A percentile compares a stretch with the other conserved stretches of the same genome.
phyloP scores from a whole-genome alignment of 2,888 invertebrate genomes.

The Tinea pellionella region DNA sequence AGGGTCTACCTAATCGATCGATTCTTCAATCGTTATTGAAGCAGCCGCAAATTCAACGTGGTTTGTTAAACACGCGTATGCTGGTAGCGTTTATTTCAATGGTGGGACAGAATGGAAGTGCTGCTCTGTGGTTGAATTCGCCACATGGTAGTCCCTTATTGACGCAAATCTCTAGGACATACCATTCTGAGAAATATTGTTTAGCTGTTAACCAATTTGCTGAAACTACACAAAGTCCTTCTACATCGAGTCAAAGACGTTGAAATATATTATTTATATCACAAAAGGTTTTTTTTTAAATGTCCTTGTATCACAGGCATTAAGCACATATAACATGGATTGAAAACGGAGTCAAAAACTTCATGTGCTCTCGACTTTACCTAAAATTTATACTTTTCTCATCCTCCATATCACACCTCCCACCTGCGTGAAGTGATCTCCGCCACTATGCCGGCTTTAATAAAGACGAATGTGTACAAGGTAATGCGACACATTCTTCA shows the following conservation, averaged over 20 bases:
- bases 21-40: constrained; percentile 50
- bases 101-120: constrained; percentile 55
- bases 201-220: constrained; percentile 61
- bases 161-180: constrained; percentile 57
- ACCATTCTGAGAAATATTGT: constrained; percentile 61
- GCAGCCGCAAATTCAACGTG: constrained; percentile 56
- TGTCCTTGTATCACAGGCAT: no score
- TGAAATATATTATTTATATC: neutral
- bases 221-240: constrained; percentile 33
- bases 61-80: constrained; percentile 55
- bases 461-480: no score
- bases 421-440: no score
- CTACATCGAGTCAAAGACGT: constrained; percentile 39
- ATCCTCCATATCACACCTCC: no score
- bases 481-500: no score
- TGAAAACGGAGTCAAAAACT: no score
- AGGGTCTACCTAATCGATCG: constrained; percentile 49
- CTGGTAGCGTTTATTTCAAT: constrained; percentile 56
- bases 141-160: constrained; percentile 56
- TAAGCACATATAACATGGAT: no score
- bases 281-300: no score
- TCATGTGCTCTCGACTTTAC: no score
- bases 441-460: no score
- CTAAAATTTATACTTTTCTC: no score
- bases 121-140: constrained; percentile 54